Base-by-base conservation (phyloP, 2,113 vertebrate species). In the Cercopithecus mona region DNA sequence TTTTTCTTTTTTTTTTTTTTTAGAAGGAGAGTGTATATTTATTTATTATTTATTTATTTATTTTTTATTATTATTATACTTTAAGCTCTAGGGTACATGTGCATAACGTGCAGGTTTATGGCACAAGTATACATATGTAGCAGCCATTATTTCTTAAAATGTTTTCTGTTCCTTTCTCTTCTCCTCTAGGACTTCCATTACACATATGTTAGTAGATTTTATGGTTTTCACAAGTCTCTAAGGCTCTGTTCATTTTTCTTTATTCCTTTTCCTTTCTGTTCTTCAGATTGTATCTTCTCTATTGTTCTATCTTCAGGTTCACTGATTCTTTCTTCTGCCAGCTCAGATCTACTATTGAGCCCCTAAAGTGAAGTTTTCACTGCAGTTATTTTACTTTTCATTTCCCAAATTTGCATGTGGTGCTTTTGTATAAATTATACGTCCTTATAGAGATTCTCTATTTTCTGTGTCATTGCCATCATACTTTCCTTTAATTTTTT, bases 401-500 rank as follows among this genome's bases (percentile, higher is more conserved):
- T 40, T 81, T 81, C 2, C 52, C 61, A 85, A 84, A 73, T 43
- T 89, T 27, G 2, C 38, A 45, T 59, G 43, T 68, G n/a, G 16
- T 27, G 61, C 16, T 59, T 85, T 43, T 43, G 16, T 43, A 8
- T 50, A 90, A 59, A 78, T 52, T 43, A 30, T n/a, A 35, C 59
- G 25, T 80, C 35, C 20, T 50, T 32, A 70, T 18, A 78, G 25
- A 59, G 48, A 61, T 61, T 73, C 30, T n/a, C 83, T 90, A n/a
- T 59, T 72, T 9, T 87, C 23, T 59, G 48, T 66, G 52, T 72
- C 40, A 70, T 90, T 78, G 20, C 78, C 59, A 85, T 72, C 50
- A 85, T 57, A 79, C 25, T 76, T 93, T 89, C 40, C 64, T 93
- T 89, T 59, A 83, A 83, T 78, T 88, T 43, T 83, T 88, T 88